phyloP scores from a whole-genome alignment of 2,888 invertebrate species.

The Harpagoxenus sublaevis region DNA sequence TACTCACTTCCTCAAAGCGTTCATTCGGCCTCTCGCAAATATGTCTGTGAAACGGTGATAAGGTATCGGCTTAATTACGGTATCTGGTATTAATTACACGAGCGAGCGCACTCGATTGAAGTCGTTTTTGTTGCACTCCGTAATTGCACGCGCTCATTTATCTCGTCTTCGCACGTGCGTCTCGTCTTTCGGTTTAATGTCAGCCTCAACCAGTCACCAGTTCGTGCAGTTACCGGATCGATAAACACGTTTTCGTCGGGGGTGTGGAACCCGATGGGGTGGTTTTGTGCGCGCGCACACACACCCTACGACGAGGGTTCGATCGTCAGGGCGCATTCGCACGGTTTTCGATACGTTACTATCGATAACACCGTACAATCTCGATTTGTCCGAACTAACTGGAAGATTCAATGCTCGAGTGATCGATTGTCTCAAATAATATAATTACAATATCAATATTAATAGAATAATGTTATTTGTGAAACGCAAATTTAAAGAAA shows the following conservation, averaged over 20 bases:
- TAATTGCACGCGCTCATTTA: constrained; percentile 33
- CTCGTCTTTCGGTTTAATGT: constrained; percentile 47
- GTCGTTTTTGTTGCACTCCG: constrained; percentile 41
- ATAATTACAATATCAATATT: not conserved
- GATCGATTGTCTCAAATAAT: not conserved
- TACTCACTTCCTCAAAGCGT: constrained; percentile 47
- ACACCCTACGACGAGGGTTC: constrained; percentile 42
- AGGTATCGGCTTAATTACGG: constrained; percentile 18
- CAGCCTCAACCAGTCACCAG: constrained; percentile 40
- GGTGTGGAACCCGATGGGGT: constrained; percentile 68
- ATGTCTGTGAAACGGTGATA: constrained; percentile 6
- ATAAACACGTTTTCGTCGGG: constrained; percentile 69
- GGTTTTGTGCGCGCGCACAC: constrained; percentile 70
- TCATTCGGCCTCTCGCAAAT: constrained; percentile 39
- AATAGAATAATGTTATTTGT: no score
- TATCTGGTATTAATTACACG: constrained; percentile 44
- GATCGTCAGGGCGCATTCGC: constrained; percentile 61
- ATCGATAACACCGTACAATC: not conserved
- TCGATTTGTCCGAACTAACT: not conserved
- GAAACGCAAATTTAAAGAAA: not conserved
- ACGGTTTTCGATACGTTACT: constrained; percentile 65
- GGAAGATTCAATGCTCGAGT: not conserved
- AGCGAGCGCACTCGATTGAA: constrained; percentile 17
- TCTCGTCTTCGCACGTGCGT: constrained; percentile 40
- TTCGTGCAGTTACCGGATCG: constrained; percentile 65